Evolutionary conservation across 2,797 vertebrate species (phyloP).

Genomic region (Lacerta bilineata): DNA sequence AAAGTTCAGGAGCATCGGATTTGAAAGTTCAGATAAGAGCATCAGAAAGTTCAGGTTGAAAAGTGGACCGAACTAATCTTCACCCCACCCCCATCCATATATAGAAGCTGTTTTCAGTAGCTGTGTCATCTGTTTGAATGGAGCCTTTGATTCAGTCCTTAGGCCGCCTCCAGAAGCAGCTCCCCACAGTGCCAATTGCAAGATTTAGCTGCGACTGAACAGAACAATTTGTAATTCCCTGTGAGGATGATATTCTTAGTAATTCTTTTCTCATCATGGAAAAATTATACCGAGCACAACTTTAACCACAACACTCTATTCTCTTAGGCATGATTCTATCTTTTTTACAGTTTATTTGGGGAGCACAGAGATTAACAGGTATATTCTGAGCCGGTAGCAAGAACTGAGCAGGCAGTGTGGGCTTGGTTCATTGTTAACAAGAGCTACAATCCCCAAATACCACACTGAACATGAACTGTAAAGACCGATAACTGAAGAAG

Average conservation of each 20-base stretch:
- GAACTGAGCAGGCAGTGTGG: constrained; percentile 10
- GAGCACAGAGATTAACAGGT: constrained; percentile 36
- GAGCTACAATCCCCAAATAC: constrained; percentile 26
- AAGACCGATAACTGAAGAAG: constrained; percentile 28
- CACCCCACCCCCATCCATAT: background rate
- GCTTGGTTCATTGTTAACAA: constrained; percentile 24
- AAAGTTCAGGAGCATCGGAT: too few species aligned
- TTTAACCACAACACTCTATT: constrained; percentile 21
- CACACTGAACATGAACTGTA: constrained; percentile 29
- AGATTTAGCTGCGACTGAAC: background rate
- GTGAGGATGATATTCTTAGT: constrained; percentile 8
- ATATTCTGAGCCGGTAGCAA: constrained; percentile 24
- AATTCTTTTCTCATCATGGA: constrained; percentile 29
- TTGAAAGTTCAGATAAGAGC: too few species aligned
- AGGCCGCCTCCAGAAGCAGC: background rate
- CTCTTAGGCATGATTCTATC: constrained; percentile 30
- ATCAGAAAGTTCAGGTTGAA: too few species aligned
- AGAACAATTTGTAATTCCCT: constrained; percentile 17
- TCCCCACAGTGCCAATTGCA: background rate
- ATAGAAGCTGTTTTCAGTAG: background rate
- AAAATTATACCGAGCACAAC: constrained; percentile 23
- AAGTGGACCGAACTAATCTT: too few species aligned
- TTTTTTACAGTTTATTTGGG: constrained; percentile 31
- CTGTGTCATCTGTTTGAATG: background rate
- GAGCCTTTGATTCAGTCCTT: background rate